Evolutionary conservation across 2,888 invertebrate species (phyloP), one percentile per base, ranked within the genome.

Genomic region (Leptogaster cylindrica): DNA sequence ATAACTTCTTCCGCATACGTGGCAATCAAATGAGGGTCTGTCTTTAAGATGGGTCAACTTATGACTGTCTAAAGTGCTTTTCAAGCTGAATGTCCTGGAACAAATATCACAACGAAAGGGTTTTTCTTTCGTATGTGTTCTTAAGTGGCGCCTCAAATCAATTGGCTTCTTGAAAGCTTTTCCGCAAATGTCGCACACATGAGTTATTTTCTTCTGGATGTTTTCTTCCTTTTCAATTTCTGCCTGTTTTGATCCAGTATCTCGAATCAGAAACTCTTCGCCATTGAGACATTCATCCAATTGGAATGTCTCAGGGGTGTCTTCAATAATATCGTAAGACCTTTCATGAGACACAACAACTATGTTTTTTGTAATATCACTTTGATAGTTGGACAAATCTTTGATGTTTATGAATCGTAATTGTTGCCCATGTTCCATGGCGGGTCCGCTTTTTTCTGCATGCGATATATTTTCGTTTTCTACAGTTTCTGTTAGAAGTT

Each of bases 1-100:
- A 70, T 75, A 79, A 10, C 69, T 64, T 66, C 74, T 77, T 2
- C 74, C 76, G 68, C 77, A 71, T 4, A 73, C 76, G 66, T 76
- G 71, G 67, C 75, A 75, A 25, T 65, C 51, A 36, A 70, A 67
- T 23, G 71, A 73, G 0, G 51, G 48, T 7, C 74, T 64, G 18
- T 68, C 67, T 1, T 68, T 23, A 0, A 71, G 51, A 68, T 76
- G 76, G 0, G 70, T 73, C 5, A 70, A 64, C 14, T 51, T 44
- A 65, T 77, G 77, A 8, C 71, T 65, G 5, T 72, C 65, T 18
- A 76, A 41, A 0, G 73, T 73, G 3, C 73, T 72, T 41, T 71
- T 72, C 16, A 75, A 46, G 10, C 72, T 68, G 28, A 75, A 75
- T 0, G 65, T 39, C 55, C 72, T 74, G 12, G 52, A 31, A 39